phyloP scores from a whole-genome alignment of 2,888 invertebrate genomes.

The Protonemura montana region DNA sequence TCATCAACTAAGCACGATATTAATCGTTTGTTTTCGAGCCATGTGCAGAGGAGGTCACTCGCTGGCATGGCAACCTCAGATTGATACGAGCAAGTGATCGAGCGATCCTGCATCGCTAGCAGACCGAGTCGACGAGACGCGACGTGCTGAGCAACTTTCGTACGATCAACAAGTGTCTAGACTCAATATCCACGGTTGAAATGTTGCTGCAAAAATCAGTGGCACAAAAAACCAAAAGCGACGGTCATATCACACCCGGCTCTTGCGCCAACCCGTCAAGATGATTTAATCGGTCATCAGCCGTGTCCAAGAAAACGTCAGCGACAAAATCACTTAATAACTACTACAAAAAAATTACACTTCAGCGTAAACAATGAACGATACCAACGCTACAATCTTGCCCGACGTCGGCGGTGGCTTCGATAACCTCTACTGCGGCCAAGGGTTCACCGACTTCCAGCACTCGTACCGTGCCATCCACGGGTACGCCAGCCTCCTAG shows the following conservation, averaged over 20 bases:
- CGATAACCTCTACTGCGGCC: conserved; percentile 61
- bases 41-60: background rate
- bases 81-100: background rate
- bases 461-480: conserved; percentile 73
- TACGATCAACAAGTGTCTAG: background rate
- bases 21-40: background rate
- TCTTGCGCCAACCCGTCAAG: background rate
- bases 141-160: background rate
- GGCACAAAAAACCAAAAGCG: background rate
- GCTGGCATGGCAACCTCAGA: background rate
- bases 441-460: conserved; percentile 68
- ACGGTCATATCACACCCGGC: background rate
- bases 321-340: background rate
- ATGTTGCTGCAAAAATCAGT: background rate
- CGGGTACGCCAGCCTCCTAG: conserved; percentile 82
- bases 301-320: background rate
- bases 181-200: background rate
- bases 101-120: background rate
- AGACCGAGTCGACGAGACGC: background rate
- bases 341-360: background rate
- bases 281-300: background rate
- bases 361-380: conserved; percentile 16
- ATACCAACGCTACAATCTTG: background rate
- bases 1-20: background rate
- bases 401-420: background rate